These are phyloP conservation scores for Eurois occulta DNA, from an alignment of 2,888 invertebrate species.

Conservation along the genomic window DNA sequence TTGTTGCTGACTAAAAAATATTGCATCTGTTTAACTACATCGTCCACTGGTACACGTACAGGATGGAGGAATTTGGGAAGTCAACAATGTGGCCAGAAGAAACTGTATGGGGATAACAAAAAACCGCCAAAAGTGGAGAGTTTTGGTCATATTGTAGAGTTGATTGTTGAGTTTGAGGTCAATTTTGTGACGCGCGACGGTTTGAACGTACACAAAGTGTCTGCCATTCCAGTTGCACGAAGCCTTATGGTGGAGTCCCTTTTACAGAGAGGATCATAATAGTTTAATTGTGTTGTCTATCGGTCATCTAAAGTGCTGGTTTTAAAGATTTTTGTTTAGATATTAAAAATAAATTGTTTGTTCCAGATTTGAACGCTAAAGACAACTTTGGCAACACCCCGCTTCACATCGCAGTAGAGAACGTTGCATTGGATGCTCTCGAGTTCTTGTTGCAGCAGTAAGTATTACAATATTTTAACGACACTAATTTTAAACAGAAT, in stretches of 20 bases:
- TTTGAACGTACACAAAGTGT: background rate
- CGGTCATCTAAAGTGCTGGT: background rate
- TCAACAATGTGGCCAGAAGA: background rate
- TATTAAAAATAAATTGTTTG: slow-evolving; percentile 16
- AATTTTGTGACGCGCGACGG: too few species aligned
- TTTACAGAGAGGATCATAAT: background rate
- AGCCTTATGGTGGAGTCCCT: background rate
- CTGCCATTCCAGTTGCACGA: background rate
- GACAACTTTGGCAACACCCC: slow-evolving; percentile 95
- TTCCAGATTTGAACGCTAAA: slow-evolving; percentile 93
- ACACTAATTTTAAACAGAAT: background rate
- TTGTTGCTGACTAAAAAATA: background rate
- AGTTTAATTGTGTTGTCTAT: background rate
- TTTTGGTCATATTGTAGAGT: background rate
- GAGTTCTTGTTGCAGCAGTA: slow-evolving; percentile 94
- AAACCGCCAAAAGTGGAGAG: background rate
- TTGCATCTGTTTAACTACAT: background rate
- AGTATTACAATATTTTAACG: slow-evolving; percentile 74
- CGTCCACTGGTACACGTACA: background rate
- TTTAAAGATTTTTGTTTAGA: background rate
- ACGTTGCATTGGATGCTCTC: slow-evolving; percentile 93
- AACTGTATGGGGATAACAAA: background rate
- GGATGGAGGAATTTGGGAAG: background rate
- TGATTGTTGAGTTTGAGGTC: too few species aligned
- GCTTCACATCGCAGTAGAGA: slow-evolving; percentile 94